phyloP scores from a whole-genome alignment of 2,797 vertebrate genomes.

The Octomys mimax region DNA sequence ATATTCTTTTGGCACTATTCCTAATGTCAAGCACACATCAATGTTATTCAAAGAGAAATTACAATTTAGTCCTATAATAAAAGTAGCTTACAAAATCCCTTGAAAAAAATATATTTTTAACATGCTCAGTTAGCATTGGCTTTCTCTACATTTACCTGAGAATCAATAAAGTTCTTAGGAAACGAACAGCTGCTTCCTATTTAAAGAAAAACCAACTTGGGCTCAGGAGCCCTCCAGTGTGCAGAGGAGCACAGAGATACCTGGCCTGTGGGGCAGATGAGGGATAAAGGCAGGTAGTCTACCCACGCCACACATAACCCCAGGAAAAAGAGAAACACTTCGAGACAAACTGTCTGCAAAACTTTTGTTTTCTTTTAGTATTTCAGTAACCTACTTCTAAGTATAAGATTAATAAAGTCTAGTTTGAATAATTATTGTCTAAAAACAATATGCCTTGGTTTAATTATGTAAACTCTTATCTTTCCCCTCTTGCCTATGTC shows the following conservation, averaged over 20 bases:
- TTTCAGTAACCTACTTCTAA: slow-evolving; percentile 15
- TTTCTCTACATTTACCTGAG: slow-evolving; percentile 20
- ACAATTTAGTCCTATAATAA: background rate
- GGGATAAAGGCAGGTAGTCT: background rate
- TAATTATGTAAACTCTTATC: background rate
- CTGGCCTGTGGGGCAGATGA: background rate
- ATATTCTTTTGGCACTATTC: slow-evolving; percentile 1
- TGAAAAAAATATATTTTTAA: slow-evolving; percentile 13
- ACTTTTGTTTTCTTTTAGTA: background rate
- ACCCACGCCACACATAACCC: background rate
- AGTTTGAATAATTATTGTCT: background rate
- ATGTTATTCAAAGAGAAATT: background rate
- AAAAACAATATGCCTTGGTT: slow-evolving; percentile 18
- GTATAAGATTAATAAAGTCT: slow-evolving; percentile 16
- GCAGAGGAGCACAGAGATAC: background rate
- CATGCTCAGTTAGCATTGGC: background rate
- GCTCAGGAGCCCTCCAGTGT: background rate
- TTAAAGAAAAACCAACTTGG: background rate
- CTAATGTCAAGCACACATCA: background rate
- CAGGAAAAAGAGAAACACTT: background rate
- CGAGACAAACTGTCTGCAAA: background rate
- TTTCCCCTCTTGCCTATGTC: background rate
- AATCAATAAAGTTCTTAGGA: slow-evolving; percentile 4
- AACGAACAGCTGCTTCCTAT: background rate
- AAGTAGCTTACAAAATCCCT: slow-evolving; percentile 12